These are phyloP conservation scores for Aldabrachelys gigantea DNA, from an alignment of 2,113 vertebrate genomes.

Conservation along the genomic window DNA sequence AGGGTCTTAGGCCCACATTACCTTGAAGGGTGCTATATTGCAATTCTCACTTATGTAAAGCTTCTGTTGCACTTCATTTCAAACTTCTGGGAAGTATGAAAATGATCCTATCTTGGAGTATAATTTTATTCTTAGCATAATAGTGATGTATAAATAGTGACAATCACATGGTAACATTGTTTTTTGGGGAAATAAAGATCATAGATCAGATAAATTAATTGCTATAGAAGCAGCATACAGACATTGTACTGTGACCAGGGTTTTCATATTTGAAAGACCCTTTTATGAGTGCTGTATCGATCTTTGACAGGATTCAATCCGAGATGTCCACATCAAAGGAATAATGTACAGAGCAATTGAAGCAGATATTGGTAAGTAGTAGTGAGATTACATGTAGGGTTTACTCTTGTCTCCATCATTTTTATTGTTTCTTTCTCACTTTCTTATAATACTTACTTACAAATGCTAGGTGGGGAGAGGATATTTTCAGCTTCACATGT, in stretches of 20 bases:
- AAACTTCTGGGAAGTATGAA: not conserved
- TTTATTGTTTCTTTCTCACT: not conserved
- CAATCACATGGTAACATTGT: not conserved
- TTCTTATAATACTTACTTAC: not conserved
- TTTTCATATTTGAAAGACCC: not conserved
- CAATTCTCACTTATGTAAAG: not conserved
- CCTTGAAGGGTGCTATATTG: not conserved
- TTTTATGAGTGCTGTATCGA: slow-evolving; percentile 8
- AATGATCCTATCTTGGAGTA: not conserved
- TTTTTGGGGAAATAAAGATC: not conserved
- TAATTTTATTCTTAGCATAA: not conserved
- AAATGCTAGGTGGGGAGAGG: not conserved
- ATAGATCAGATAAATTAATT: not conserved
- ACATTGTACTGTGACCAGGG: not conserved
- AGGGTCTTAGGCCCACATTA: slow-evolving; percentile 17
- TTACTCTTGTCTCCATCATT: not conserved
- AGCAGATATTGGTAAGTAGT: slow-evolving; percentile 90
- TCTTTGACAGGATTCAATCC: slow-evolving; percentile 89
- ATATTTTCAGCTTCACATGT: not conserved
- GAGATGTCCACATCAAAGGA: slow-evolving; percentile 96
- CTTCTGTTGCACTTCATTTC: not conserved
- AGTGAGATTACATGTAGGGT: not conserved
- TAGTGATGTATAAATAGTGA: not conserved
- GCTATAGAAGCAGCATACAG: not conserved
- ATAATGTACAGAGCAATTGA: slow-evolving; percentile 97